Percentiles rank a stretch among this genome's conserved stretches.
phyloP scores from a whole-genome alignment of 1,140 invertebrate species.

The Grapholita molesta region DNA sequence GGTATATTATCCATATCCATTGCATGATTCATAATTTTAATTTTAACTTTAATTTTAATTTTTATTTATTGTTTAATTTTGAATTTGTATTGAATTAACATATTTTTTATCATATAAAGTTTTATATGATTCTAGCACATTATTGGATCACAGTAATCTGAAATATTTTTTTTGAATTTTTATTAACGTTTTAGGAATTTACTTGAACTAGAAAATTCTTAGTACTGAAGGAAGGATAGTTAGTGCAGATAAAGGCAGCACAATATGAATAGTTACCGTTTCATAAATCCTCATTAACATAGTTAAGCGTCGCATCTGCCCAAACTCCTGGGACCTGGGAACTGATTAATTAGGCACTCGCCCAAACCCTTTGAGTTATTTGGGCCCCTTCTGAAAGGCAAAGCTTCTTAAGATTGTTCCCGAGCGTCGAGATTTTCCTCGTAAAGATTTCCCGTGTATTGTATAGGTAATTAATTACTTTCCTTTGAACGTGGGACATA shows the following conservation, averaged over 20 bases:
- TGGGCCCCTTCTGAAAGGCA: slow-evolving; percentile 1
- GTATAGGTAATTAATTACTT: slow-evolving; percentile 9
- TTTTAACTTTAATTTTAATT: no score
- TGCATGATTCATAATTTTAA: no score
- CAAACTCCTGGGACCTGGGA: not conserved
- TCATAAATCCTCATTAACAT: slow-evolving; percentile 15
- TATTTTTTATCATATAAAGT: no score
- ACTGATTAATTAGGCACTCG: slow-evolving; percentile 8
- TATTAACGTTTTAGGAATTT: not conserved
- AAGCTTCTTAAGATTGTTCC: slow-evolving; percentile 17
- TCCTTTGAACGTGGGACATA: not conserved
- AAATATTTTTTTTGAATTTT: not conserved
- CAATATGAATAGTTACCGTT: slow-evolving; percentile 9
- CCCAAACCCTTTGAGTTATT: slow-evolving; percentile 10
- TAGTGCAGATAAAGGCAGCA: not conserved
- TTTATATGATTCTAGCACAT: no score
- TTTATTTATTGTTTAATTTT: no score
- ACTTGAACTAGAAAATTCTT: slow-evolving; percentile 5
- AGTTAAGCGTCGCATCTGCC: slow-evolving; percentile 8
- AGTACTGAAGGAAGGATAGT: not conserved
- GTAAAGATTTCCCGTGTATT: slow-evolving; percentile 9
- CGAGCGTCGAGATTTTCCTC: slow-evolving; percentile 2
- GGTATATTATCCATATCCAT: no score
- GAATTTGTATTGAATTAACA: no score
- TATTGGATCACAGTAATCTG: no score